Base-by-base conservation (phyloP, 2,113 vertebrate species). In the Sinocyclocheilus rhinocerous region DNA sequence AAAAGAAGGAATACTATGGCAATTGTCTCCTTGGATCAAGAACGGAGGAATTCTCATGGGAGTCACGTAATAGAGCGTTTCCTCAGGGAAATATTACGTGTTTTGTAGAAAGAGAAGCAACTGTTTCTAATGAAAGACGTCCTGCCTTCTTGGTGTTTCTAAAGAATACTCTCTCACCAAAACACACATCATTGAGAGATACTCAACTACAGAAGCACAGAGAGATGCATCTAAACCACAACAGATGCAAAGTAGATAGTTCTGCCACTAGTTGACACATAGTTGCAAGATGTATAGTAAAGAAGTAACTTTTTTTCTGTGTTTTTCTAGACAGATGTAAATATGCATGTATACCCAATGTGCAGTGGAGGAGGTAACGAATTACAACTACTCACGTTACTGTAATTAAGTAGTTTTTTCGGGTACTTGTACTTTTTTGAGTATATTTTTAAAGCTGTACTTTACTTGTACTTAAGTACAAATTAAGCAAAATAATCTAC, bases 41-140 rank as follows among this genome's bases (percentile, higher is more conserved):
- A 55, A 52, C 1, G 8, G 13, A 50, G 48, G 48, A 50, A 50
- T 50, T 50, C 13, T 15, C 48, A 50, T 50, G 48, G 50, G 76
- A 13, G 16, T 57, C 76, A 33, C 24, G 16, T 77, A 55, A 55
- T 4, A 77, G 48, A 57, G 26, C 0, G 2, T 33, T 77, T 77
- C 50, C 76, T 55, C 76, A 22, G 50, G 76, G 76, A 77, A 77
- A 55, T 77, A 22, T 33, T 77, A 48, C 6, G 2, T 77, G 76
- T 77, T 77, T 29, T 55, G 26, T 33, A 77, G 75, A 55, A 29
- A 50, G 26, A 55, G 22, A 77, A 77, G 16, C 15, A 33, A 12
- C 22, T 29, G 0, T 52, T 52, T 52, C 13, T 52, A 52, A 52
- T 52, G 50, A 52, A 52, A 52, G 50, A 52, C 4, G 6, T 26